Conservation (phyloP, 2,113 vertebrate species). For the Gymnorhina tibicen region DNA sequence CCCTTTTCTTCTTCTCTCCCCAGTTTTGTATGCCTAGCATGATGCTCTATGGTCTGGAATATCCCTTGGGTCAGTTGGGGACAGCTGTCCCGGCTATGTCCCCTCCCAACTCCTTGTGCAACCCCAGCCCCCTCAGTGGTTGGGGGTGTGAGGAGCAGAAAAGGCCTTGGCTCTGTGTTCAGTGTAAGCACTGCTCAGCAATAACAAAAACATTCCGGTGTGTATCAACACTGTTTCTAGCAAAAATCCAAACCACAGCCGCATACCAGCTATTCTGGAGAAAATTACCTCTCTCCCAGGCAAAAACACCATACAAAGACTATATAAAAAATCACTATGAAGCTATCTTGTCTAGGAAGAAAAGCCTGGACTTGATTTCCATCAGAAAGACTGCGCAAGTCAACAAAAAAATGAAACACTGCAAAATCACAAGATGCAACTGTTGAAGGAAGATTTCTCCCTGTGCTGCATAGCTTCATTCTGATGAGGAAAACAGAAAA, state of each 20-base stretch:
- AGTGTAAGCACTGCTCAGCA: neutral
- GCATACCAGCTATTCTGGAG: neutral
- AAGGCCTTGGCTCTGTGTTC: neutral
- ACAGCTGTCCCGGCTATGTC: neutral
- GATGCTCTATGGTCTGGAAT: neutral
- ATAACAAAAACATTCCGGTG: neutral
- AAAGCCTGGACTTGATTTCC: constrained; percentile 31
- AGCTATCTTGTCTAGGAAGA: neutral
- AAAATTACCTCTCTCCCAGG: neutral
- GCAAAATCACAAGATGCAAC: neutral
- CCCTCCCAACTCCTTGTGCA: neutral
- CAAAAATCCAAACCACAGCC: neutral
- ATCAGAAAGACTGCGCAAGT: neutral
- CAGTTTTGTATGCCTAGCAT: neutral
- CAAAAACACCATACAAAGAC: neutral
- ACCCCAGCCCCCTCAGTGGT: neutral
- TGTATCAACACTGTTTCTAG: neutral
- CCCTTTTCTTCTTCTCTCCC: neutral
- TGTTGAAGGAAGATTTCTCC: neutral
- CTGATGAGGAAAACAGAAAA: neutral
- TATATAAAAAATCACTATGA: neutral
- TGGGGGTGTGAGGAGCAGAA: neutral
- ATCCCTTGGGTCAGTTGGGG: too few species aligned
- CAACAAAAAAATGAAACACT: constrained; percentile 29
- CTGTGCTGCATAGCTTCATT: neutral